Conservation (phyloP, 1,140 invertebrate genomes). For the Frieseomelitta varia region DNA sequence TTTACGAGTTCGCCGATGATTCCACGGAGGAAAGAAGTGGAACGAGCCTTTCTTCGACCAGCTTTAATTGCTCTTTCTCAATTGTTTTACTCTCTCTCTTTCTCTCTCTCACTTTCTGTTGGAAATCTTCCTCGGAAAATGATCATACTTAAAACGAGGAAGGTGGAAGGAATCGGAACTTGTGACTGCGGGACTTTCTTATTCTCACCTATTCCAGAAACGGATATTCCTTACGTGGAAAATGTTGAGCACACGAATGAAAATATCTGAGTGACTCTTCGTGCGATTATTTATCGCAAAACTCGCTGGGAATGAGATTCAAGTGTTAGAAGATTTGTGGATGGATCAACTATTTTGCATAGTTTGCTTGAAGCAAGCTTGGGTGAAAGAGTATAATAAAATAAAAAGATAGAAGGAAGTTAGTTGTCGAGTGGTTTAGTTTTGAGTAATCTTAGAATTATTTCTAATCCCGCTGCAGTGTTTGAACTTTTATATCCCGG, state of each 20-base stretch:
- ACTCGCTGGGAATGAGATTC: background rate
- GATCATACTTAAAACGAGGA: background rate
- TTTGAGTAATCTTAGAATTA: background rate
- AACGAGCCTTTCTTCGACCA: constrained; percentile 8
- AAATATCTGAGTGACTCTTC: background rate
- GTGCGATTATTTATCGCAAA: background rate
- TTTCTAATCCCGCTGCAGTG: background rate
- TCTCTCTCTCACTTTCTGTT: background rate
- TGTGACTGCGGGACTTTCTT: background rate
- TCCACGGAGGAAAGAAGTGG: constrained; percentile 7
- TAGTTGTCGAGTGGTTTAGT: background rate
- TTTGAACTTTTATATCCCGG: no score
- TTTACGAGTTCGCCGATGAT: constrained; percentile 22
- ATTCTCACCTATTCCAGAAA: background rate
- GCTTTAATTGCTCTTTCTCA: constrained; percentile 13
- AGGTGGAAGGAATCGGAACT: background rate
- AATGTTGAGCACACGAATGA: background rate
- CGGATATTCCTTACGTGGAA: no score
- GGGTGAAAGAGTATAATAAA: background rate
- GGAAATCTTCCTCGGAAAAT: background rate
- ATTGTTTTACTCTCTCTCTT: background rate
- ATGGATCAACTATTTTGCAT: background rate
- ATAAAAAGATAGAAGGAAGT: background rate
- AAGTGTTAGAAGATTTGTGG: no score
- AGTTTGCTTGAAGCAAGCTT: background rate